Evolutionary conservation across 2,113 vertebrate genomes (phyloP), one percentile per base, ranked within the genome.

Genomic region (Myotis lucifugus): DNA sequence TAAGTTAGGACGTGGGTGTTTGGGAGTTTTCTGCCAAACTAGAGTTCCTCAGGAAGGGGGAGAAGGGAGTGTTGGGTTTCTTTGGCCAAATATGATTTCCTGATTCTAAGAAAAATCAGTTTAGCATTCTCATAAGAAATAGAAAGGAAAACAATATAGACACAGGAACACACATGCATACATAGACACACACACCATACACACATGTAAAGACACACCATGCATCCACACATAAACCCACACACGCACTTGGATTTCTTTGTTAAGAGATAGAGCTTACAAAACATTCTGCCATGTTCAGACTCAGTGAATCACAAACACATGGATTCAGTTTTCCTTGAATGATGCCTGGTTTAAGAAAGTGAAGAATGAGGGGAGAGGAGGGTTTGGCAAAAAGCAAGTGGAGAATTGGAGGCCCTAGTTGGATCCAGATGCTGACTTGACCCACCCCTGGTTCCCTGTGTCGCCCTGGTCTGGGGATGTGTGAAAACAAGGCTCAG

Each of bases 1-100:
- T 81, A 95, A 96, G 90, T 96, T 42, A 85, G 95, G 69, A 97
- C 69, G 93, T 96, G 97, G 96, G 95, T 97, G 95, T 97, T 91
- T 85, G 92, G 85, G 82, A 92, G 78, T 56, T 95, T 96, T 83
- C 96, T 96, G 97, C 96, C 97, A 97, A 96, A 78, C 42, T 83
- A 29, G 77, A 96, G 95, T 88, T 96, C 92, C 95, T 96, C 34
- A 40, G 97, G 78, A 52, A 96, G 93, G 82, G 95, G 85, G 93
- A 86, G 82, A 92, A 56, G 32, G 25, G 88, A 93, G 64, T 8
- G 72, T 78, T 72, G 81, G 78, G 92, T 76, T 93, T 84, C 83
- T 92, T 61, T 83, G 59, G 91, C 97, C 88, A 96, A 97, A 94
- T 91, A 94, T n/a, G 91, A 97, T 81, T 97, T 96, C 86, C 96